Conservation (phyloP, 2,888 invertebrate genomes). For the Mesorhabditis sp. region DNA sequence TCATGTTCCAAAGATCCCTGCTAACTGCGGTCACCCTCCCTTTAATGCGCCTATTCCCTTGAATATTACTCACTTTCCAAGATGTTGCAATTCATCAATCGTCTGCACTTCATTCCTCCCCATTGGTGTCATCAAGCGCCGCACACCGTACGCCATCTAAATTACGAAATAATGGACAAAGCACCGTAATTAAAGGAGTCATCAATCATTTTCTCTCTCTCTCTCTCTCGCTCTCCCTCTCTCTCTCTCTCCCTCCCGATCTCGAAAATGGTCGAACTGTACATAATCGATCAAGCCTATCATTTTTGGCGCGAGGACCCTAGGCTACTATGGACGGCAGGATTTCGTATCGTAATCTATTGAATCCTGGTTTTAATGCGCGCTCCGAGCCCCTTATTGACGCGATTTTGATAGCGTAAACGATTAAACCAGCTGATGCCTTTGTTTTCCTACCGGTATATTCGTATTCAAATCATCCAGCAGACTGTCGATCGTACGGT, state of each 20-base stretch:
- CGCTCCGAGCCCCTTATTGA: neutral
- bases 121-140: constrained; percentile 51
- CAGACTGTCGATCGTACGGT: constrained; percentile 53
- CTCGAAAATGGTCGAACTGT: no score
- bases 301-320: no score
- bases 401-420: no score
- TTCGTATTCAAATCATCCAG: constrained; percentile 53
- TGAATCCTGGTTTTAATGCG: neutral
- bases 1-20: no score
- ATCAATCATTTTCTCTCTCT: no score
- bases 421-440: no score
- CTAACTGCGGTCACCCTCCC: neutral
- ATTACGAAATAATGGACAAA: neutral
- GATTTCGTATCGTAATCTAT: no score
- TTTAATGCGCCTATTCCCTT: neutral
- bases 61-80: constrained; percentile 47
- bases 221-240: no score
- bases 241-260: no score
- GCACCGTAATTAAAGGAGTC: no score
- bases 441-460: constrained; percentile 25
- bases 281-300: no score
- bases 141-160: constrained; percentile 48
- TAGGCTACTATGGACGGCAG: no score
- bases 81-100: constrained; percentile 48
- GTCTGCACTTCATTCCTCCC: constrained; percentile 41